These are phyloP conservation scores for Meloidogyne exigua DNA, from an alignment of 1,140 invertebrate genomes.

Conservation along the genomic window DNA sequence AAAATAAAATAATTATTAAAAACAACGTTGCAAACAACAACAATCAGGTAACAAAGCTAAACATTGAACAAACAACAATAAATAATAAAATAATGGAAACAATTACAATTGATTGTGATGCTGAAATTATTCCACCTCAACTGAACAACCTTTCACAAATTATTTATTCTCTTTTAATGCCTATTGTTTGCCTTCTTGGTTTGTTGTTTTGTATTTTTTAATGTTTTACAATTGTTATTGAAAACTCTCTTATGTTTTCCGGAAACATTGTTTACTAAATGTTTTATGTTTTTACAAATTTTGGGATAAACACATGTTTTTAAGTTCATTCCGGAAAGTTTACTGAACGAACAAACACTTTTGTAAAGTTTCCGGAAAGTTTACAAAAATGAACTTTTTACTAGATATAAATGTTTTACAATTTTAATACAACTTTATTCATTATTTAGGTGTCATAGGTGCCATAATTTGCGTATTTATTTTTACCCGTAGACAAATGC, in stretches of 20 bases:
- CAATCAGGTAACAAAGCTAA: background rate
- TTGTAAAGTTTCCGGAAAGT: no score
- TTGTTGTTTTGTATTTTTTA: constrained; percentile 1
- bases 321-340: background rate
- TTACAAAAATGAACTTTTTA: background rate
- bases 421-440: background rate
- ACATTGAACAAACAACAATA: background rate
- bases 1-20: constrained; percentile 1
- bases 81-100: background rate
- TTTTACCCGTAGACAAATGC: constrained; percentile 57
- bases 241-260: no score
- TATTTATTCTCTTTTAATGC: constrained; percentile 39
- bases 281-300: no score
- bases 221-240: background rate
- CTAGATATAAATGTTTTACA: background rate
- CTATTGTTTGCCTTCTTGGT: constrained; percentile 42
- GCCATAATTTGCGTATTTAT: constrained; percentile 54
- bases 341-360: no score
- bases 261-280: no score
- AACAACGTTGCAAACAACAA: background rate
- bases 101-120: background rate
- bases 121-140: background rate
- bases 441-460: constrained; percentile 28
- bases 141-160: constrained; percentile 29
- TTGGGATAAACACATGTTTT: no score